Evolutionary conservation across 2,888 invertebrate species (phyloP).

Genomic region (Drosophila austrosaltans): DNA sequence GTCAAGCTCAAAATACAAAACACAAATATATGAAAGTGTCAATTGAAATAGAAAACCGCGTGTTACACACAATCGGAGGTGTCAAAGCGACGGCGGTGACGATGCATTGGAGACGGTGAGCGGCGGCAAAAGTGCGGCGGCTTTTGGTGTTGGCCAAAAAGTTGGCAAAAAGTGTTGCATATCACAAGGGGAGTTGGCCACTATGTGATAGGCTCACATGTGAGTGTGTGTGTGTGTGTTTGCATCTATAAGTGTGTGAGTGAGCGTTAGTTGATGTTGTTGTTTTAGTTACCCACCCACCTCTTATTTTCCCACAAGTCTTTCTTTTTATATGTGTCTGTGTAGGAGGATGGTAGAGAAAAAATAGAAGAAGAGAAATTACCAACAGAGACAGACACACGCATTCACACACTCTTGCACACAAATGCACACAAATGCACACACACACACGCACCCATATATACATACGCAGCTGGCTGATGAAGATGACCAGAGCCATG

Average conservation of each 20-base stretch:
- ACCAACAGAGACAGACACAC: conserved; percentile 37
- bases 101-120: conserved; percentile 44
- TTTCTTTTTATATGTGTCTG: conserved; percentile 16
- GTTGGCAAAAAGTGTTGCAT: conserved; percentile 68
- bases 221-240: conserved; percentile 30
- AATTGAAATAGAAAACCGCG: conserved; percentile 79
- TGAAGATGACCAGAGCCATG: conserved; percentile 74
- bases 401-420: conserved; percentile 34
- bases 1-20: conserved; percentile 35
- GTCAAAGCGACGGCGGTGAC: conserved; percentile 73
- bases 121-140: conserved; percentile 71
- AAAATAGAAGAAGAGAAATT: conserved; percentile 48
- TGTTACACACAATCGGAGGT: conserved; percentile 65
- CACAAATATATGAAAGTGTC: conserved; percentile 55
- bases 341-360: conserved; percentile 68
- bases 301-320: conserved; percentile 3
- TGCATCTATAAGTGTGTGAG: conserved; percentile 25
- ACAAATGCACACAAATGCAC: conserved; percentile 31
- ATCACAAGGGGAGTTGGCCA: conserved; percentile 76
- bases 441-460: conserved; percentile 27
- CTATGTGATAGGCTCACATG: conserved; percentile 69
- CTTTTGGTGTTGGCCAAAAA: conserved; percentile 63
- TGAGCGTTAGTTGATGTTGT: conserved; percentile 44
- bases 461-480: conserved; percentile 67
- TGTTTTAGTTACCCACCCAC: conserved; percentile 41